These are phyloP conservation scores for Paragorgia papillata DNA, from an alignment of 92 coral and sea anemone species.

Conservation along the genomic window DNA sequence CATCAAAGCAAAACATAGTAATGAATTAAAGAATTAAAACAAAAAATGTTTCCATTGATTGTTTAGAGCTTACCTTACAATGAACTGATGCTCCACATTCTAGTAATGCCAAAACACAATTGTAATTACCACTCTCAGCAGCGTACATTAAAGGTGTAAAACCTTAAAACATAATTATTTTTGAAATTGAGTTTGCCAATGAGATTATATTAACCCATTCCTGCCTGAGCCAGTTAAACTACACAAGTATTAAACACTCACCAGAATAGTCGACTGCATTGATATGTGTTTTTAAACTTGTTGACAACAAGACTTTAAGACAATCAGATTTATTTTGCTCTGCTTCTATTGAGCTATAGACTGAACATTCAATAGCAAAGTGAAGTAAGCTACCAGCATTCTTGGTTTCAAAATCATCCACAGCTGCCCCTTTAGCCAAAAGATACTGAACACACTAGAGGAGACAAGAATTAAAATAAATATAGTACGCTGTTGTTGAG, in stretches of 20 bases:
- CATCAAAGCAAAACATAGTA: no score
- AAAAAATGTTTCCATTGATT: no score
- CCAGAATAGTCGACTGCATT: slow-evolving; percentile 70
- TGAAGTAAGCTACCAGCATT: slow-evolving; percentile 83
- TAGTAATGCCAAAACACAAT: slow-evolving; percentile 70
- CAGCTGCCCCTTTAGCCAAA: slow-evolving; percentile 71
- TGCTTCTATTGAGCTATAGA: slow-evolving; percentile 27
- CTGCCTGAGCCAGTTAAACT: no score
- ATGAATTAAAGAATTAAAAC: no score
- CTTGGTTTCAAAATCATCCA: slow-evolving; percentile 47
- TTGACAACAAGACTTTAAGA: slow-evolving; percentile 60
- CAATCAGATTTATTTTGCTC: slow-evolving; percentile 60
- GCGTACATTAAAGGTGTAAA: slow-evolving; percentile 95
- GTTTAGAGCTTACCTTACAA: slow-evolving; percentile 45
- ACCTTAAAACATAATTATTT: slow-evolving; percentile 41
- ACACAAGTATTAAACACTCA: no score
- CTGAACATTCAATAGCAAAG: slow-evolving; percentile 84
- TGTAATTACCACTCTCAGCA: slow-evolving; percentile 75
- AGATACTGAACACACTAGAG: slow-evolving; percentile 74
- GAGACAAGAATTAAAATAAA: not conserved
- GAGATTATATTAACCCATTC: not conserved
- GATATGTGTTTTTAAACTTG: slow-evolving; percentile 50
- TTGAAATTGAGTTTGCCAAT: not conserved
- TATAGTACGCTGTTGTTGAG: not conserved
- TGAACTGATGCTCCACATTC: slow-evolving; percentile 76